These are phyloP conservation scores for Drosophila gaucha DNA, from an alignment of 2,888 invertebrate genomes.

Conservation along the genomic window DNA sequence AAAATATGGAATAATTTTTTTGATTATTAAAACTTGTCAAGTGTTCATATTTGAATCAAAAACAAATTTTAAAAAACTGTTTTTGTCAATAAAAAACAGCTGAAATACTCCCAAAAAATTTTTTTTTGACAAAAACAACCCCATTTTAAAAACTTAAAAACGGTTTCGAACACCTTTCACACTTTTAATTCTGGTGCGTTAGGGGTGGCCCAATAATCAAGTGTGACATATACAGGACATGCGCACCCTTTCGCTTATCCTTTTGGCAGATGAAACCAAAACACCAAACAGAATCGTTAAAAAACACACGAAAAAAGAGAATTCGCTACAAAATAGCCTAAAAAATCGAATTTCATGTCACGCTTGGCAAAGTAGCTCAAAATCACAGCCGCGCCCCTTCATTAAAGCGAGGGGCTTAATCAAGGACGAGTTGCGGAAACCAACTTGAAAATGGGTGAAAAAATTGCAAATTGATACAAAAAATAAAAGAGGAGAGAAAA, in stretches of 20 bases:
- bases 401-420: slow-evolving; percentile 63
- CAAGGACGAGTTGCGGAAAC: slow-evolving; percentile 59
- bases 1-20: too few relatives aligned
- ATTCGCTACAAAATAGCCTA: slow-evolving; percentile 31
- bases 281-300: slow-evolving; percentile 42
- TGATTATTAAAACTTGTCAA: too few relatives aligned
- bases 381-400: slow-evolving; percentile 74
- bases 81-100: neutral
- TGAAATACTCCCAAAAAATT: neutral
- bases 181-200: slow-evolving; percentile 17
- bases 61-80: neutral
- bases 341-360: slow-evolving; percentile 67
- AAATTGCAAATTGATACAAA: slow-evolving; percentile 74
- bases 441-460: slow-evolving; percentile 78
- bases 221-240: slow-evolving; percentile 76
- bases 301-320: slow-evolving; percentile 39
- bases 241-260: slow-evolving; percentile 51
- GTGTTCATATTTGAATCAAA: too few relatives aligned
- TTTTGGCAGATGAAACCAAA: slow-evolving; percentile 53
- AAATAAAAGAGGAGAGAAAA: slow-evolving; percentile 44
- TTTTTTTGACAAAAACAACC: slow-evolving; percentile 23
- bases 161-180: slow-evolving; percentile 52
- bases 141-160: slow-evolving; percentile 31
- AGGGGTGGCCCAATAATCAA: slow-evolving; percentile 70
- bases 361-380: slow-evolving; percentile 62